Percentiles rank a stretch among this genome's conserved stretches.
These are phyloP conservation scores for Andinoacara biseriatus DNA, from an alignment of 2,113 vertebrate species.

Conservation along the genomic window DNA sequence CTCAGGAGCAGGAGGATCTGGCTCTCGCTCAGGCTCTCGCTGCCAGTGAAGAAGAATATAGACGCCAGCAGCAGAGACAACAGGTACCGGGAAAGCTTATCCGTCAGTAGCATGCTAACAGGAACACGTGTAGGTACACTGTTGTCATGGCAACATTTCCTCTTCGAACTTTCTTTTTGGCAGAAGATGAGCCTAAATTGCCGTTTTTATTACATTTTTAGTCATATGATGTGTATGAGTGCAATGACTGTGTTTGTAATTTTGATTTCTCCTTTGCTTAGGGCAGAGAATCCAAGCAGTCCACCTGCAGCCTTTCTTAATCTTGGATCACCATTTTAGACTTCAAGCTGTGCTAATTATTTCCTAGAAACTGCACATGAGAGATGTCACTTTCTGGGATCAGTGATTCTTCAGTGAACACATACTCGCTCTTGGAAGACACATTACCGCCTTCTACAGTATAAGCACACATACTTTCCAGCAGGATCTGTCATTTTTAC, in stretches of 20 bases:
- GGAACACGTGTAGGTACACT: slow-evolving; percentile 73
- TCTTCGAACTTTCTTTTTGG: neutral
- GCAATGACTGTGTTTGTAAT: neutral
- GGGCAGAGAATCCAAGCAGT: slow-evolving; percentile 77
- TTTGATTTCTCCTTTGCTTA: slow-evolving; percentile 38
- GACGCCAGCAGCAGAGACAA: slow-evolving; percentile 85
- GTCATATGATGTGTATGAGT: neutral
- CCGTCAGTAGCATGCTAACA: slow-evolving; percentile 77
- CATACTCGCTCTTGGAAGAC: slow-evolving; percentile 35
- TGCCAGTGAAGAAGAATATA: slow-evolving; percentile 93
- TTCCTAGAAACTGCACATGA: slow-evolving; percentile 47
- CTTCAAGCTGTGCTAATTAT: slow-evolving; percentile 35
- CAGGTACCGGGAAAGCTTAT: slow-evolving; percentile 83
- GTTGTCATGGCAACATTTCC: slow-evolving; percentile 35
- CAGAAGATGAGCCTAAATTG: slow-evolving; percentile 5
- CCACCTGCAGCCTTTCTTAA: slow-evolving; percentile 80
- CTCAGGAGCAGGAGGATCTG: slow-evolving; percentile 95
- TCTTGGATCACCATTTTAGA: slow-evolving; percentile 15
- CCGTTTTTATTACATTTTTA: neutral
- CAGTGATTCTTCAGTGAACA: slow-evolving; percentile 54
- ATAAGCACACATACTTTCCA: slow-evolving; percentile 70
- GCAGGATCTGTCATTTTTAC: slow-evolving; percentile 69
- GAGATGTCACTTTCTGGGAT: slow-evolving; percentile 34
- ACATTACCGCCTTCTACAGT: slow-evolving; percentile 57
- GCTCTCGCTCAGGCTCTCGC: slow-evolving; percentile 93